phyloP scores from a whole-genome alignment of 2,797 vertebrate species.

The Cossypha niveicapilla region DNA sequence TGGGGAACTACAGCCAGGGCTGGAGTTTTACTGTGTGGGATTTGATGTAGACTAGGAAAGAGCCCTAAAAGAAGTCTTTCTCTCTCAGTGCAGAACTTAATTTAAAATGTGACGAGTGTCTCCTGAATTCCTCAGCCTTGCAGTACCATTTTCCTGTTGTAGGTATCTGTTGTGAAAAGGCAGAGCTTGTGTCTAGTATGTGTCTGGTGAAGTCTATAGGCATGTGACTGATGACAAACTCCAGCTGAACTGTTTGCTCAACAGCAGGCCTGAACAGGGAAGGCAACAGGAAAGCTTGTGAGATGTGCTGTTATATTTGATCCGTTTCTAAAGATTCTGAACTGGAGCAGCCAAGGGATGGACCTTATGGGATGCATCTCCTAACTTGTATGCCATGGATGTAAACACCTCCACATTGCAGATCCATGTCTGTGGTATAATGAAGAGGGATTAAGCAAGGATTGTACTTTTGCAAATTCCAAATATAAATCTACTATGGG shows the following conservation, averaged over 20 bases:
- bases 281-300: accelerated
- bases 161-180: not conserved
- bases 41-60: not conserved
- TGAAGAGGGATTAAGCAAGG: not conserved
- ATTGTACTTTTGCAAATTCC: not conserved
- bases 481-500: not conserved
- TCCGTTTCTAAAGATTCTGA: not conserved
- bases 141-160: not conserved
- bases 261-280: not conserved
- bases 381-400: not conserved
- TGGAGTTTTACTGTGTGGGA: not conserved
- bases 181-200: not conserved
- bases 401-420: not conserved
- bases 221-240: not conserved
- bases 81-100: not conserved
- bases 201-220: not conserved
- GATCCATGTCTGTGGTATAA: not conserved
- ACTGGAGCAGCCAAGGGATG: not conserved
- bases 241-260: not conserved
- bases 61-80: not conserved
- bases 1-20: not conserved
- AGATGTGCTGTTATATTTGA: not conserved
- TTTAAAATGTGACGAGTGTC: not conserved
- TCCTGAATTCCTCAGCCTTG: not conserved
- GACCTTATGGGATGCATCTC: not conserved